Conservation (phyloP, 2,113 vertebrate genomes). For the Rostratula benghalensis region DNA sequence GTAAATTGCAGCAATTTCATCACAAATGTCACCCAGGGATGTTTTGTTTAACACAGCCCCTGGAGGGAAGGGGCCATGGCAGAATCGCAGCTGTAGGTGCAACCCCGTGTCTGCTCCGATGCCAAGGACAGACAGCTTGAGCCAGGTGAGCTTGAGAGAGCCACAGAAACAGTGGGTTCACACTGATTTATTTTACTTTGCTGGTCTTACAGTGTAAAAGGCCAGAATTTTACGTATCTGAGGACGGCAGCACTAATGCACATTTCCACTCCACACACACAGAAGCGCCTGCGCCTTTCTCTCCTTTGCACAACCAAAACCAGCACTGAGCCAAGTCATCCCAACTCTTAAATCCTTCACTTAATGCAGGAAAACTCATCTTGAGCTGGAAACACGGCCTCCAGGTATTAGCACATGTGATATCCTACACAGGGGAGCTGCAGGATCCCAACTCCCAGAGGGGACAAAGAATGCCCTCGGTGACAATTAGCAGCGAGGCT, state of each 20-base stretch:
- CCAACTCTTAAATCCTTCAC: background rate
- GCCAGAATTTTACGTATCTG: background rate
- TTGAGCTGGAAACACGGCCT: background rate
- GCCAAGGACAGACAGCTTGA: background rate
- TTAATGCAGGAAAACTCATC: background rate
- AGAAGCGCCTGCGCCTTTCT: accelerated
- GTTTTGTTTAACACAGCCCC: background rate
- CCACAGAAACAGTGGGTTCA: background rate
- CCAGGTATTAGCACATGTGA: background rate
- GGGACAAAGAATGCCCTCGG: background rate
- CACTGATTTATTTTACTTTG: background rate
- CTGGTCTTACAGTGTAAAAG: background rate
- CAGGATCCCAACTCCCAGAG: background rate
- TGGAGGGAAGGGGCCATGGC: background rate
- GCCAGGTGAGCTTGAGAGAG: background rate
- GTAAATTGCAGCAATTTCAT: background rate
- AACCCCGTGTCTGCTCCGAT: accelerated
- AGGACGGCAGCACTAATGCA: background rate
- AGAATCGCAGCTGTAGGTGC: background rate
- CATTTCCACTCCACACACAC: accelerated
- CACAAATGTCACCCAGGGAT: background rate
- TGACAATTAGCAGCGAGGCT: background rate
- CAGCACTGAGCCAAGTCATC: background rate
- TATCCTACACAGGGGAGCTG: background rate
- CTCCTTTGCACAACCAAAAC: background rate